Evolutionary conservation across 2,888 invertebrate species (phyloP).

Genomic region (Tenthredo scrophulariae): DNA sequence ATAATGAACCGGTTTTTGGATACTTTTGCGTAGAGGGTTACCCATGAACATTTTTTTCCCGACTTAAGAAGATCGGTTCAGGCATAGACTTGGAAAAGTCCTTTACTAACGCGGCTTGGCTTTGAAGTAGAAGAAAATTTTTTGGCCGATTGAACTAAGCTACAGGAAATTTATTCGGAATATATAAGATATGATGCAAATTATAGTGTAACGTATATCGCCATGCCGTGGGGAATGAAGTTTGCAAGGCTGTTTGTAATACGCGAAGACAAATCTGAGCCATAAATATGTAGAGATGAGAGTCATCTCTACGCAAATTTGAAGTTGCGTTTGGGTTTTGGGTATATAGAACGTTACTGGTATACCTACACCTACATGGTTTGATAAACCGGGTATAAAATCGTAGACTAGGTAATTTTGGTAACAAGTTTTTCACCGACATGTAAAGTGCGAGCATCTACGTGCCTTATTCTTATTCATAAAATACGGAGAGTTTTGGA

Average conservation of each 20-base stretch:
- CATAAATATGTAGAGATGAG: conserved; percentile 20
- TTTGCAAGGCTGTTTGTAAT: neutral
- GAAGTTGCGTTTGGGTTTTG: neutral
- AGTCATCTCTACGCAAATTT: conserved; percentile 45
- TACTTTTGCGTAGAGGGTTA: neutral
- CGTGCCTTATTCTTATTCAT: neutral
- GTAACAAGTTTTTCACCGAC: conserved; percentile 17
- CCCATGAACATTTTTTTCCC: neutral
- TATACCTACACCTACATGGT: neutral
- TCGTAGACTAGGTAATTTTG: neutral
- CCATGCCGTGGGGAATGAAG: neutral
- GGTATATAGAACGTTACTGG: neutral
- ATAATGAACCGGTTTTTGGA: neutral
- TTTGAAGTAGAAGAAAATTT: neutral
- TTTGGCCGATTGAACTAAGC: neutral
- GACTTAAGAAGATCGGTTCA: neutral
- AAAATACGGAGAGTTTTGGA: neutral
- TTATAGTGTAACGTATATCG: neutral
- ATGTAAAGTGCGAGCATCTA: neutral
- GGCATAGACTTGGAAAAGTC: neutral
- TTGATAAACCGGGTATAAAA: conserved; percentile 9
- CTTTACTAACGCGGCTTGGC: neutral
- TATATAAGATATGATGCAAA: neutral
- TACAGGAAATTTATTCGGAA: neutral
- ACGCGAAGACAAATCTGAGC: conserved; percentile 3